Conservation (phyloP, 2,888 invertebrate species). For the Lasioglossum figueresi region DNA sequence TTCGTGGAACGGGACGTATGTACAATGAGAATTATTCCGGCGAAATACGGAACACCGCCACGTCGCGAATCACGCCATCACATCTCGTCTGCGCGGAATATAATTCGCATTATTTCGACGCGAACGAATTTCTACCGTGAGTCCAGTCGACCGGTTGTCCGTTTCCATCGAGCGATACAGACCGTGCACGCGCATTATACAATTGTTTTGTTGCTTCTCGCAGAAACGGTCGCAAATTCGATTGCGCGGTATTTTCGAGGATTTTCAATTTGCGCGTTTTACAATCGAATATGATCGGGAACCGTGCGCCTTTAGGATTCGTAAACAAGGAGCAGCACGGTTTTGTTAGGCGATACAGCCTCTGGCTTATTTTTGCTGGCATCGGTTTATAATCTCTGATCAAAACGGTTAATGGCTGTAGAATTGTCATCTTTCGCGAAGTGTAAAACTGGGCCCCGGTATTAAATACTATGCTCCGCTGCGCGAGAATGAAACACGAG, state of each 20-base stretch:
- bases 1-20: constrained; percentile 7
- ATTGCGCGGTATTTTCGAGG: constrained; percentile 31
- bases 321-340: constrained; percentile 27
- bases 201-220: constrained; percentile 28
- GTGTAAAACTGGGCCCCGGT: neutral
- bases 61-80: constrained; percentile 4
- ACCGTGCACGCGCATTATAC: neutral
- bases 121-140: constrained; percentile 21
- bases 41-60: constrained; percentile 15
- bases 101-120: constrained; percentile 18
- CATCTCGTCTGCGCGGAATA: neutral
- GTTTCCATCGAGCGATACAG: constrained; percentile 12
- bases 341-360: constrained; percentile 39
- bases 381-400: neutral
- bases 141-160: constrained; percentile 16
- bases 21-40: constrained; percentile 22
- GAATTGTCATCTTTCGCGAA: neutral
- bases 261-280: constrained; percentile 48
- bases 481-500: neutral
- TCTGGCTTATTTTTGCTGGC: constrained; percentile 23
- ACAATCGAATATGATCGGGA: constrained; percentile 28
- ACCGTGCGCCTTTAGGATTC: constrained; percentile 43
- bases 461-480: neutral
- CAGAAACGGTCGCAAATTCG: constrained; percentile 26
- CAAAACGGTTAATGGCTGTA: constrained; percentile 12